Base-by-base conservation (phyloP, 1,140 invertebrate species). In the Drosophila navojoa region DNA sequence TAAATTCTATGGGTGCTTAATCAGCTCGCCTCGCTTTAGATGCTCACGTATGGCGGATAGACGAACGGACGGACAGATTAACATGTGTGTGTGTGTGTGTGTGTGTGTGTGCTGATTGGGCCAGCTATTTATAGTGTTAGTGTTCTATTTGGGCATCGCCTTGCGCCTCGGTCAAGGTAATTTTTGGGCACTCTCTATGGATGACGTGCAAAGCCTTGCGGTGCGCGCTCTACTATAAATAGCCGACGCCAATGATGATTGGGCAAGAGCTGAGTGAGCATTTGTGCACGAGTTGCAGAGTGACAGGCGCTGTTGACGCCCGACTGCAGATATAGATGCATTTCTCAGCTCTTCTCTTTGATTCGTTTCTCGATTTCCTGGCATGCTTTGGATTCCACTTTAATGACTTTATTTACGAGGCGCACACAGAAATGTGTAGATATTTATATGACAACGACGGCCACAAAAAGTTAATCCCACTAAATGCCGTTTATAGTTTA, bases 401-500 rank as follows among this genome's bases (percentile, higher is more conserved):
- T 89, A 86, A 86, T 86, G 84, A 67, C 61, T 87, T 87, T 89
- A 87, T 87, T 87, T 87, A 87, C 87, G 84, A 72, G 84, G 67
- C 81, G 73, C 76, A 52, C 76, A 72, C 42, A 60, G 69, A 45
- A 32, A 79, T 72, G 76, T 77, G 57, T 67, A 86, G 68, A 71
- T 77, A 71, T 77, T 76, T 76, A 66, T 77, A 74, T 79, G 73
- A 61, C 76, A 79, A 76, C 68, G 76, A 68, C 73, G 84, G 79
- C 84, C 84, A 87, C 84, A 89, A 82, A 89, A 87, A 87, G 84
- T 87, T 89, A 87, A 87, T 87, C 84, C 79, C 73, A 72, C 84
- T 87, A 82, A 87, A 87, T 89, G 84, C 84, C 79, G 79, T 75
- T 87, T 81, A 86, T 86, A 86, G 82, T 86, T 86, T 86, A 89